A percentile compares a stretch with the other conserved stretches of the same genome.
These are phyloP conservation scores for Plebejus argus DNA, from an alignment of 2,888 invertebrate genomes.

Conservation along the genomic window DNA sequence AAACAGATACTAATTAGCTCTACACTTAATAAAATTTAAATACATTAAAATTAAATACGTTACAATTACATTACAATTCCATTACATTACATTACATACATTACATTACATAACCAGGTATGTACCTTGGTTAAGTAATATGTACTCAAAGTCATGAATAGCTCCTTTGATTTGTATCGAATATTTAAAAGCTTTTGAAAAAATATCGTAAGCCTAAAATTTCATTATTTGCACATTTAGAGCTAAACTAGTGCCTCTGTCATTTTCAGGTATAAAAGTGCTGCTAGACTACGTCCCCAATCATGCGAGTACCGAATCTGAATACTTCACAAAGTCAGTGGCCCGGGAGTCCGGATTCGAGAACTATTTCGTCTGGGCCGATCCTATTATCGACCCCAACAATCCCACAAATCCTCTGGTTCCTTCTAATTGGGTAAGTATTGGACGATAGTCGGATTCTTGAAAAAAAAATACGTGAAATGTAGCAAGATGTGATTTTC, in stretches of 20 bases:
- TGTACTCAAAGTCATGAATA: slow-evolving; percentile 28
- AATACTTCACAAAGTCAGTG: slow-evolving; percentile 90
- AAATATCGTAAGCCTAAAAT: not conserved
- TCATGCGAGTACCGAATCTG: slow-evolving; percentile 86
- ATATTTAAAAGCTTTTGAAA: no score
- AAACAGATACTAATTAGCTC: no score
- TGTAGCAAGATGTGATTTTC: not conserved
- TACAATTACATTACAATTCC: no score
- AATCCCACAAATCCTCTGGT: slow-evolving; percentile 57
- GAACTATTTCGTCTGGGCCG: slow-evolving; percentile 89
- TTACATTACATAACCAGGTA: no score
- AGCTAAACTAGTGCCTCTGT: not conserved
- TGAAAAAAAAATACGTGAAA: no score
- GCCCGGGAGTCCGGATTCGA: slow-evolving; percentile 81
- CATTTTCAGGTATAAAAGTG: slow-evolving; percentile 67
- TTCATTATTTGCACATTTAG: not conserved
- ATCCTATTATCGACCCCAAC: slow-evolving; percentile 65
- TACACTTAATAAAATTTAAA: no score
- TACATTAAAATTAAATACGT: no score
- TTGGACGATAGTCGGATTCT: not conserved
- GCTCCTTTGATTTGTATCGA: no score
- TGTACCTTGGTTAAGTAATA: not conserved
- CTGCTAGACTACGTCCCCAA: slow-evolving; percentile 85
- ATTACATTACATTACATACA: no score
- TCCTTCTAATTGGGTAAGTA: slow-evolving; percentile 79